Evolutionary conservation across 1,140 invertebrate species (phyloP).

Genomic region (Hylyphantes graminicola): DNA sequence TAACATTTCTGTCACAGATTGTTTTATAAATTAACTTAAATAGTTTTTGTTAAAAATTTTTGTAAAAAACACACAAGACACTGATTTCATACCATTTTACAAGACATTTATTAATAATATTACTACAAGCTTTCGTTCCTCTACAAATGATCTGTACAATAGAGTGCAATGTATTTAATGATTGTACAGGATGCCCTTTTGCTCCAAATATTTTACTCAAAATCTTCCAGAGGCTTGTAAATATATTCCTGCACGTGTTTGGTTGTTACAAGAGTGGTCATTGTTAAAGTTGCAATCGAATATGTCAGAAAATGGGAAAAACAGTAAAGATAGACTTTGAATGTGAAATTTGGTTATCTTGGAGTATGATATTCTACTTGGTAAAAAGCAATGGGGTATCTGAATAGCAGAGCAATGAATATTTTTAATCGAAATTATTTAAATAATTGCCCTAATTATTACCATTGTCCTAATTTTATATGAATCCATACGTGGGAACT

Average conservation of each 20-base stretch:
- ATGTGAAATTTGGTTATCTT: too few relatives aligned
- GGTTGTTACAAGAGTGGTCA: neutral
- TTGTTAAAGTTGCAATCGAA: neutral
- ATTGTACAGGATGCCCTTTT: conserved; percentile 47
- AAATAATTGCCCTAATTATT: too few relatives aligned
- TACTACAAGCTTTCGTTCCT: conserved; percentile 57
- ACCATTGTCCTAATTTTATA: too few relatives aligned
- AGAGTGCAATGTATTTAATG: conserved; percentile 52
- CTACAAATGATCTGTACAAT: conserved; percentile 60
- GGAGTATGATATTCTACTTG: too few relatives aligned
- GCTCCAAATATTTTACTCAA: conserved; percentile 27
- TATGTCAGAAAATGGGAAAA: neutral
- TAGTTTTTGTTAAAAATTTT: neutral
- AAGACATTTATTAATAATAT: conserved; percentile 60
- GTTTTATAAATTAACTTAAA: neutral
- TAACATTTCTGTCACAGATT: neutral
- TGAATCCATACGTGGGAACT: too few relatives aligned
- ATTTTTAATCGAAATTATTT: too few relatives aligned
- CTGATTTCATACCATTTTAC: conserved; percentile 17
- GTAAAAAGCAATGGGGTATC: too few relatives aligned
- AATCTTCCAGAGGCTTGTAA: neutral
- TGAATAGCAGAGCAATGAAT: too few relatives aligned
- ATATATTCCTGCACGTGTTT: conserved; percentile 18
- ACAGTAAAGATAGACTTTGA: too few relatives aligned
- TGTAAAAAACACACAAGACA: neutral